Evolutionary conservation across 2,888 invertebrate genomes (phyloP).

Genomic region (Diplazon laetatorius): DNA sequence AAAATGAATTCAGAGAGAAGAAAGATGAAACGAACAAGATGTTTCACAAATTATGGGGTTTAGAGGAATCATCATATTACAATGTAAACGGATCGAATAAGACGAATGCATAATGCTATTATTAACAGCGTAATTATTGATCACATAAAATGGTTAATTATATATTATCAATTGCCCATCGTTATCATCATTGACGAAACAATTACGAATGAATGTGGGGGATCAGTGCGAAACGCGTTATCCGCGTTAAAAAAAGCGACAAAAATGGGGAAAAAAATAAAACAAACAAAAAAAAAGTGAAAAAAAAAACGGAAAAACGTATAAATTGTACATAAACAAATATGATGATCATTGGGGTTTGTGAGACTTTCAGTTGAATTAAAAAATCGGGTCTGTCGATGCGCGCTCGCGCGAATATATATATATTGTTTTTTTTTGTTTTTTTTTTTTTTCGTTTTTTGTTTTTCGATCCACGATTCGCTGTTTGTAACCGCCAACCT

Average conservation of each 20-base stretch:
- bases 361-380: slow-evolving; percentile 43
- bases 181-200: slow-evolving; percentile 65
- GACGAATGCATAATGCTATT: slow-evolving; percentile 73
- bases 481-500: slow-evolving; percentile 51
- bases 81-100: slow-evolving; percentile 57
- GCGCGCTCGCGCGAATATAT: background rate
- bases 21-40: slow-evolving; percentile 21
- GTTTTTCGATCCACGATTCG: slow-evolving; percentile 32
- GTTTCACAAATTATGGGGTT: slow-evolving; percentile 47
- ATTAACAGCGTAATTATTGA: slow-evolving; percentile 69
- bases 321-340: slow-evolving; percentile 72
- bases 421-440: too few species aligned
- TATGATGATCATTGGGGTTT: slow-evolving; percentile 62
- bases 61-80: slow-evolving; percentile 51
- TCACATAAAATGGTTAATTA: slow-evolving; percentile 71
- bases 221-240: slow-evolving; percentile 66
- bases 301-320: slow-evolving; percentile 47
- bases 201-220: slow-evolving; percentile 69
- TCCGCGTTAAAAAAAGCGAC: slow-evolving; percentile 54
- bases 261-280: slow-evolving; percentile 41
- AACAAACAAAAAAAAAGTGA: background rate
- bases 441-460: too few species aligned
- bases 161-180: slow-evolving; percentile 51
- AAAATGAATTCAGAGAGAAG: too few species aligned
- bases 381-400: slow-evolving; percentile 52